Conservation (phyloP, 1,140 invertebrate species). For the Zophobas morio region DNA sequence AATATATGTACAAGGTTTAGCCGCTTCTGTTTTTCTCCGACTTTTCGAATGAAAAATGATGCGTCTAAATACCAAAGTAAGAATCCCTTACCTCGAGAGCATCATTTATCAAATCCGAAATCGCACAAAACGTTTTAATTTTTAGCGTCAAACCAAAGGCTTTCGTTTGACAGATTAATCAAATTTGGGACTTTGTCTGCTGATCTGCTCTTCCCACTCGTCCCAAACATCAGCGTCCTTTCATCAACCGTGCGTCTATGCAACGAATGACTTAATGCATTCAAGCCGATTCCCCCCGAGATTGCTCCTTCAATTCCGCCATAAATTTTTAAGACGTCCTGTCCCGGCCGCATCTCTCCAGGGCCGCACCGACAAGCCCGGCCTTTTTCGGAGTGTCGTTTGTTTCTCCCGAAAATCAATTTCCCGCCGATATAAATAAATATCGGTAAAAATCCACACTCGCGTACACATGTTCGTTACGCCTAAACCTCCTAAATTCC, state of each 20-base stretch:
- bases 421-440: slow-evolving; percentile 16
- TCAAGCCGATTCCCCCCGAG: slow-evolving; percentile 17
- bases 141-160: too few relatives aligned
- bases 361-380: neutral
- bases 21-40: too few relatives aligned
- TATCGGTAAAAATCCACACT: neutral
- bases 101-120: too few relatives aligned
- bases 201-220: neutral
- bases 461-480: neutral
- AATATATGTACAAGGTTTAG: too few relatives aligned
- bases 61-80: too few relatives aligned
- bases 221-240: neutral
- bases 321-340: slow-evolving; percentile 23
- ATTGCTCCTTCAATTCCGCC: slow-evolving; percentile 25
- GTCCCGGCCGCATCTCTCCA: slow-evolving; percentile 20
- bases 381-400: neutral
- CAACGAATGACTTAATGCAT: slow-evolving; percentile 11
- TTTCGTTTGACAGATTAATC: too few relatives aligned
- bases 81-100: too few relatives aligned
- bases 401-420: slow-evolving; percentile 23
- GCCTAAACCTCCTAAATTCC: slow-evolving; percentile 10
- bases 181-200: too few relatives aligned
- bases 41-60: too few relatives aligned
- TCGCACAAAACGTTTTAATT: too few relatives aligned
- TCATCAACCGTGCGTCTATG: neutral